Evolutionary conservation across 2,888 invertebrate genomes (phyloP).

Genomic region (Synanthedon formicaeformis): DNA sequence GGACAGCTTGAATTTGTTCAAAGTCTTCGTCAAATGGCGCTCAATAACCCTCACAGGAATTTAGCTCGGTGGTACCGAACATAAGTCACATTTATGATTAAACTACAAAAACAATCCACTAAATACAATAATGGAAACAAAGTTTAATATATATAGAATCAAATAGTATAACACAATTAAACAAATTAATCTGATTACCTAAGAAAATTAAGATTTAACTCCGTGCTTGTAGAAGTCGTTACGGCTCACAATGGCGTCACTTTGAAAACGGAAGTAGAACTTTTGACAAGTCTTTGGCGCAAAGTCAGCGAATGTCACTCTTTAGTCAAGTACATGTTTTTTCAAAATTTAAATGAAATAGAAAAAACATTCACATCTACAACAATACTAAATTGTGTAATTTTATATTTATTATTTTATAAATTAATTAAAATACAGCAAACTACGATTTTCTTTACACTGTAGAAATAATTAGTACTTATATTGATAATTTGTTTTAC

Average conservation of each 20-base stretch:
- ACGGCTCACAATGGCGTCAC: slow-evolving; percentile 89
- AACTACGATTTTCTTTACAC: neutral
- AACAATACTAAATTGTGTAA: neutral
- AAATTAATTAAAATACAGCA: neutral
- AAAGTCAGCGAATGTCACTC: slow-evolving; percentile 12
- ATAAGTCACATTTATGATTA: slow-evolving; percentile 43
- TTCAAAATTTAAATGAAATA: no score
- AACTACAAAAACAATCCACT: slow-evolving; percentile 40
- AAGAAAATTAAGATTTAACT: slow-evolving; percentile 78
- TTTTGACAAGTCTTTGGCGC: slow-evolving; percentile 22
- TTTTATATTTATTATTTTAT: neutral
- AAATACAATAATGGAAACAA: slow-evolving; percentile 59
- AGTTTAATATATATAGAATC: slow-evolving; percentile 59
- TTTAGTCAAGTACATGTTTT: no score
- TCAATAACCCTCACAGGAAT: slow-evolving; percentile 77
- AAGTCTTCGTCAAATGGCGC: slow-evolving; percentile 73
- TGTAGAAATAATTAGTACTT: neutral
- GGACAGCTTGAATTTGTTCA: slow-evolving; percentile 24
- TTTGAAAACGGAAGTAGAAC: slow-evolving; percentile 61
- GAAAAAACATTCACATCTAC: no score
- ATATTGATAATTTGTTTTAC: neutral
- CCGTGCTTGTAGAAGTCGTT: slow-evolving; percentile 76
- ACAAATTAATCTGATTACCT: slow-evolving; percentile 72
- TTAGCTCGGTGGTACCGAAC: slow-evolving; percentile 75
- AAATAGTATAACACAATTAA: slow-evolving; percentile 29